Evolutionary conservation across 2,888 invertebrate genomes (phyloP).

Genomic region (Nomada ruficornis): DNA sequence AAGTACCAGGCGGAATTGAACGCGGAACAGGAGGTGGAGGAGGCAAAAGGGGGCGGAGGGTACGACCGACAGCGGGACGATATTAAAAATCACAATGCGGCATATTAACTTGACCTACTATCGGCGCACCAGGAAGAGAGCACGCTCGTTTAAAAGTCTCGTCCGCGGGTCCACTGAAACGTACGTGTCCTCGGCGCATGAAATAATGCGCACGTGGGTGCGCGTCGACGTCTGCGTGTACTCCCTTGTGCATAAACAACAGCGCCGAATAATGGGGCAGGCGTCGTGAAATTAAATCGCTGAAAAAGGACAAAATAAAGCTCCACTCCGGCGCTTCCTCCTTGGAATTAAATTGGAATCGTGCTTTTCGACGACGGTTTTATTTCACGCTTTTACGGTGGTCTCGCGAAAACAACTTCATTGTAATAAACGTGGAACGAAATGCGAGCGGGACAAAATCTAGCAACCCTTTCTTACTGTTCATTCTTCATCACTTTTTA

Average conservation of each 20-base stretch:
- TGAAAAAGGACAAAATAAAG: too few species aligned
- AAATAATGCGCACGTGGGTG: slow-evolving; percentile 59
- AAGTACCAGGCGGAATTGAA: slow-evolving; percentile 59
- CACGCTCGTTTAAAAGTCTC: slow-evolving; percentile 67
- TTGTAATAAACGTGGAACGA: slow-evolving; percentile 5
- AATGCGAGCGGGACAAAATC: neutral
- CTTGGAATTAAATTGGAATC: slow-evolving; percentile 19
- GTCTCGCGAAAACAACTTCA: slow-evolving; percentile 6
- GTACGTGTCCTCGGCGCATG: slow-evolving; percentile 48
- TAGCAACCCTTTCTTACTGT: too few species aligned
- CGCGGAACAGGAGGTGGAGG: slow-evolving; percentile 54
- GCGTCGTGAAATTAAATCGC: slow-evolving; percentile 27
- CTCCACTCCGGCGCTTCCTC: neutral
- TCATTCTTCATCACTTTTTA: too few species aligned
- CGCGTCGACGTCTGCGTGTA: slow-evolving; percentile 33
- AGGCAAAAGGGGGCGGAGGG: slow-evolving; percentile 59
- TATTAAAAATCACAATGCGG: slow-evolving; percentile 80
- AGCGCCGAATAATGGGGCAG: slow-evolving; percentile 50
- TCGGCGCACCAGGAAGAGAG: slow-evolving; percentile 75
- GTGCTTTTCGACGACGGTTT: slow-evolving; percentile 2
- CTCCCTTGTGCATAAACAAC: slow-evolving; percentile 37
- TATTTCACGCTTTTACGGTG: slow-evolving; percentile 8
- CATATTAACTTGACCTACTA: slow-evolving; percentile 81
- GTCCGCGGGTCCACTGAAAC: slow-evolving; percentile 58
- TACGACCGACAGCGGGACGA: slow-evolving; percentile 71